Evolutionary conservation across 2,113 vertebrate genomes (phyloP), one percentile per base, ranked within the genome.

Genomic region (Ceuthmochares aereus): DNA sequence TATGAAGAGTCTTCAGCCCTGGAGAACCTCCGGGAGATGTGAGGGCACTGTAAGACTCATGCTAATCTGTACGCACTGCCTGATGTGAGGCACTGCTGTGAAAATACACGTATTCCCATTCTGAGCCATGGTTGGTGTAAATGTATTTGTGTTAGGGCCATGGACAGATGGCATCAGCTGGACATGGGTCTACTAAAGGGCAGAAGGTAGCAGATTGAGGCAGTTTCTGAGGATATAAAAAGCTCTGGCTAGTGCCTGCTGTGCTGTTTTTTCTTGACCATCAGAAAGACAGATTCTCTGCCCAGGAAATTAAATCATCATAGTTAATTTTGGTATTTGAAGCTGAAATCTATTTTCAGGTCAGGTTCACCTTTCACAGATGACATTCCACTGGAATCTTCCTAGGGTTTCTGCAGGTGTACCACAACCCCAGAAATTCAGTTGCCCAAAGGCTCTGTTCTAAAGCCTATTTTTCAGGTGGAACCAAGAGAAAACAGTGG

Each of bases 391-490:
- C 7, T 83, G 49, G 54, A 79, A 78, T 12, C n/a, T 84, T 60
- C 54, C 58, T 42, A 17, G 4, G 8, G 4, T 63, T 90, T 51
- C 67, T 1, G 0, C 21, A 16, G 47, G 49, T 80, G 47, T 77
- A 22, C 20, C 37, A 8, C 0, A 0, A 16, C 30, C 52, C 54
- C 23, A 47, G 43, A 62, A 81, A 87, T 64, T 49, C 81, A 32
- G 25, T 20, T 64, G 51, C 43, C 52, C 62, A 29, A 68, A 79
- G 40, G 13, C 43, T 78, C 9, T 75, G 51, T 66, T 75, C 79
- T 47, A 32, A 70, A 94, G 40, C 32, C 43, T 90, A 0, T 77
- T 94, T 96, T 96, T 52, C 72, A 75, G 64, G 76, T 90, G 82
- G 72, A 93, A 84, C 51, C 75, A 56, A 83, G 67, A 63, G 70